These are phyloP conservation scores for Tetrax tetrax DNA, from an alignment of 2,113 vertebrate genomes.

Conservation along the genomic window DNA sequence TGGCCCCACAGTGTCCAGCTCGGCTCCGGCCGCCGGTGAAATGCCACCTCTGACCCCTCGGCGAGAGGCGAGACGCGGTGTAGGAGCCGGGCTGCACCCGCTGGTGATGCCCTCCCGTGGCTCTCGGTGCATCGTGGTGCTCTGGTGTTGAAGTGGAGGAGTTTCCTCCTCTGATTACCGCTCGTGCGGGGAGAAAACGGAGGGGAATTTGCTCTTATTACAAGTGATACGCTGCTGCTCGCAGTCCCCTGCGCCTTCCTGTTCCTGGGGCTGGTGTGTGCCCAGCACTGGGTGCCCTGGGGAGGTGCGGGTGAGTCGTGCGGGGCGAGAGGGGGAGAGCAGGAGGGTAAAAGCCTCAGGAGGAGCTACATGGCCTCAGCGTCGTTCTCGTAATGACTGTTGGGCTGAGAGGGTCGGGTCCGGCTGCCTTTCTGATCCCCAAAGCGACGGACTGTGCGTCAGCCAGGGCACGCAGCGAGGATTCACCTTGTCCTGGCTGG, in stretches of 20 bases:
- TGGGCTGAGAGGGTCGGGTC: neutral
- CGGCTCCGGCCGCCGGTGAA: neutral
- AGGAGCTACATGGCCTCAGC: fast-evolving
- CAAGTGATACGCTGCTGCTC: fast-evolving
- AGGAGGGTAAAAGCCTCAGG: neutral
- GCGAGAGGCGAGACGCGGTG: fast-evolving
- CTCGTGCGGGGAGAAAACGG: neutral
- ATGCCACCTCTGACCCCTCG: neutral
- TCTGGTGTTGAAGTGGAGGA: neutral
- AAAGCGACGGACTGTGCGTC: fast-evolving
- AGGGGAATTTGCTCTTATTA: neutral
- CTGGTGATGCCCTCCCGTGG: neutral
- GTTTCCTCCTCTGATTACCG: neutral
- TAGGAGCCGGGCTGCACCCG: neutral
- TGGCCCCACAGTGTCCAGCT: neutral
- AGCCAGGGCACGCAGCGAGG: neutral
- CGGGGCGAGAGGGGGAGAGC: neutral
- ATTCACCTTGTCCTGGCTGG: neutral
- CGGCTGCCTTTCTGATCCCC: neutral
- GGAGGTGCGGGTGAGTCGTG: neutral
- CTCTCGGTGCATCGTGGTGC: neutral
- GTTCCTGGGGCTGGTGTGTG: neutral
- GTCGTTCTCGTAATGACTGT: fast-evolving
- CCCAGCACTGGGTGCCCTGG: neutral
- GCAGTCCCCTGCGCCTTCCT: neutral